Evolutionary conservation across 1,140 invertebrate genomes (phyloP).

Genomic region (Drosophila navojoa): DNA sequence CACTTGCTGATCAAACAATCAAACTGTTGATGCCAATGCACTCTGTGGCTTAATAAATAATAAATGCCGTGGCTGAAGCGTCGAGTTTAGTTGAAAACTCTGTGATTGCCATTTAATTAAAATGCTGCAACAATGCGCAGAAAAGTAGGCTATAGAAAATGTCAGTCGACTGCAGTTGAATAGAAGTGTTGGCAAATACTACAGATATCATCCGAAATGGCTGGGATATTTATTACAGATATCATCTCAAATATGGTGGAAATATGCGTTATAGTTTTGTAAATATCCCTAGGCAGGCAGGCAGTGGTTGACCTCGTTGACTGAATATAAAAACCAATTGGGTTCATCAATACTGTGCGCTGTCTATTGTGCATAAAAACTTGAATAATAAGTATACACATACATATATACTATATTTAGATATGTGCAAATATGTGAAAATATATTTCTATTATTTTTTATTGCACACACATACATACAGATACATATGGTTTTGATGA

Average conservation of each 20-base stretch:
- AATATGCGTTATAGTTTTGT: slow-evolving; percentile 27
- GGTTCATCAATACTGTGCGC: slow-evolving; percentile 49
- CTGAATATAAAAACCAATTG: slow-evolving; percentile 55
- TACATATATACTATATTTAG: slow-evolving; percentile 5
- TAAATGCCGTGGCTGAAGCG: slow-evolving; percentile 14
- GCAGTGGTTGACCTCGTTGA: slow-evolving; percentile 47
- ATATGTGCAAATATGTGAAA: not conserved
- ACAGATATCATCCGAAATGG: not conserved
- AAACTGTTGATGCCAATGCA: slow-evolving; percentile 2
- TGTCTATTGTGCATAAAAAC: slow-evolving; percentile 14
- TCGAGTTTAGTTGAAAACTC: not conserved
- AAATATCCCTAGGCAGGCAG: not conserved
- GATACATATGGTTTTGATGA: not conserved
- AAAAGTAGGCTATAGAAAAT: slow-evolving; percentile 30
- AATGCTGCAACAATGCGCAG: slow-evolving; percentile 19
- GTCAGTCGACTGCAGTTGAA: not conserved
- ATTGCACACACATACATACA: not conserved
- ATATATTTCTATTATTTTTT: not conserved
- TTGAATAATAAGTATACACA: slow-evolving; percentile 40
- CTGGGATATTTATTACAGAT: not conserved
- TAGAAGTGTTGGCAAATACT: not conserved
- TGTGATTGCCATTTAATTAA: slow-evolving; percentile 37
- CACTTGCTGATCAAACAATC: not conserved
- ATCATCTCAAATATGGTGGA: not conserved
- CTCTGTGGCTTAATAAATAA: slow-evolving; percentile 13